A percentile compares a stretch with the other conserved stretches of the same genome.
These are phyloP conservation scores for Actinia tenebrosa DNA, from an alignment of 64 coral and sea anemone genomes.

Conservation along the genomic window DNA sequence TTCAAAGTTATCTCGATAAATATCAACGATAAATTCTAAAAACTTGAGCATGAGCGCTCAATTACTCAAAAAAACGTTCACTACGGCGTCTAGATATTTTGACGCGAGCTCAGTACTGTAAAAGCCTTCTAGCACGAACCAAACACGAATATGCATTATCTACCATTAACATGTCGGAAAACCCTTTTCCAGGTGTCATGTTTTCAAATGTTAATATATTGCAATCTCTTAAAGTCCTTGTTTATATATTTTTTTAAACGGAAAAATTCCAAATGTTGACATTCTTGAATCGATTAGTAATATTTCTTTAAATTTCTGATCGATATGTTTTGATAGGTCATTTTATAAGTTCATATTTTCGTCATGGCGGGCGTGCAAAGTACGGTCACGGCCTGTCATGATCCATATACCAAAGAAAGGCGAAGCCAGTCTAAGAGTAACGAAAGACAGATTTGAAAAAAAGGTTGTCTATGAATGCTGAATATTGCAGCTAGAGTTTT, in stretches of 20 bases:
- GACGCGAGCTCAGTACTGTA: background rate
- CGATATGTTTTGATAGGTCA: too few species aligned
- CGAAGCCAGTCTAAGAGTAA: too few species aligned
- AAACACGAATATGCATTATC: background rate
- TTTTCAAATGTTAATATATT: background rate
- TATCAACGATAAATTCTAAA: background rate
- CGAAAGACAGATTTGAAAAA: too few species aligned
- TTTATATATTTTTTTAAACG: background rate
- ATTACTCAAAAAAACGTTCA: background rate
- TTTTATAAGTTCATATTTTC: too few species aligned
- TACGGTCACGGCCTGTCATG: too few species aligned
- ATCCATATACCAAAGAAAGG: too few species aligned
- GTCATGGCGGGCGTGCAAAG: too few species aligned
- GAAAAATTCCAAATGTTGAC: background rate
- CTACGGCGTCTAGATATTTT: background rate
- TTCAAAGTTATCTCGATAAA: slow-evolving; percentile 3
- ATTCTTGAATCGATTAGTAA: too few species aligned
- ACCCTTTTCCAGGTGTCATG: background rate
- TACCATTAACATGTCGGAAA: background rate
- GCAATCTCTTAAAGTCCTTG: background rate
- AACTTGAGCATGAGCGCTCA: background rate
- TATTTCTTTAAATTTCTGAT: too few species aligned
- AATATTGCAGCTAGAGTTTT: too few species aligned
- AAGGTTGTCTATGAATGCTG: too few species aligned
- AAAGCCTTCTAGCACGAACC: background rate